A percentile compares a stretch with the other conserved stretches of the same genome.
These are phyloP conservation scores for Sphaerophoria taeniata DNA, from an alignment of 2,888 invertebrate genomes.

Conservation along the genomic window DNA sequence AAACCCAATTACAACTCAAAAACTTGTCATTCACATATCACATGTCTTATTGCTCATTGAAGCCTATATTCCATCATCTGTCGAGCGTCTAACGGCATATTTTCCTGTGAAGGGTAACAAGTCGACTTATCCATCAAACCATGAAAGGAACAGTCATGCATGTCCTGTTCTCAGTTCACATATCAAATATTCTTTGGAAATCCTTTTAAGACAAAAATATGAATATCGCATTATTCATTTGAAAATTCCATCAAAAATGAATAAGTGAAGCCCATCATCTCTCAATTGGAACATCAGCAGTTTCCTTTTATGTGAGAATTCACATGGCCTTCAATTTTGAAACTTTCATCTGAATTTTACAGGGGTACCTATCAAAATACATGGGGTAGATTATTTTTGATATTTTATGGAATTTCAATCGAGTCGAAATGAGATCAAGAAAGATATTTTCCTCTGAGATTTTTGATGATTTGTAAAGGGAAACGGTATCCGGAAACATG, in stretches of 20 bases:
- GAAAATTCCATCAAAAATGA: slow-evolving; percentile 12
- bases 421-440: slow-evolving; percentile 1
- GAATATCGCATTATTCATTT: slow-evolving; percentile 20
- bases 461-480: too few relatives aligned
- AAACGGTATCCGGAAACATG: too few relatives aligned
- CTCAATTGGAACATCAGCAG: not conserved
- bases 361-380: too few relatives aligned
- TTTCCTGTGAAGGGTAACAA: too few relatives aligned
- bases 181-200: slow-evolving; percentile 15
- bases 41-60: not conserved
- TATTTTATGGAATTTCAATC: not conserved
- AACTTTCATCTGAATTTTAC: not conserved
- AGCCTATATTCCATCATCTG: not conserved
- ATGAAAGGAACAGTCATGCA: not conserved
- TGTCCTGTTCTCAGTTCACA: not conserved
- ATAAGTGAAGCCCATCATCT: not conserved
- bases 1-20: slow-evolving; percentile 7
- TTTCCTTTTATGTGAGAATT: not conserved
- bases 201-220: slow-evolving; percentile 5
- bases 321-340: not conserved
- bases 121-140: not conserved
- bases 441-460: not conserved
- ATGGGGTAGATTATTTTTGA: not conserved
- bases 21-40: not conserved
- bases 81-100: too few relatives aligned